phyloP scores from a whole-genome alignment of 2,113 vertebrate species.

The Eurypyga helias region DNA sequence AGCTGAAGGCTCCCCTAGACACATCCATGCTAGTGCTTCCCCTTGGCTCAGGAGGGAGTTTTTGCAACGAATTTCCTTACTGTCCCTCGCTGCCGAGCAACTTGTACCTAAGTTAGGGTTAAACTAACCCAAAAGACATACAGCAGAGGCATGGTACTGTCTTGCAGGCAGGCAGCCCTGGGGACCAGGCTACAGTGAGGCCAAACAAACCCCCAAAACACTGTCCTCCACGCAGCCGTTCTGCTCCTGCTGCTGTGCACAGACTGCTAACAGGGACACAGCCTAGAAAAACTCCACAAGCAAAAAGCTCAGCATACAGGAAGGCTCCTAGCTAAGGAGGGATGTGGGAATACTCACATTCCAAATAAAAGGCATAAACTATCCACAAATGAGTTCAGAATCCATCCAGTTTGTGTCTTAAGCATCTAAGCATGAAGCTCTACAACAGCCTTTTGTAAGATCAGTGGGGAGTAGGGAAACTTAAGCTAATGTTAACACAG shows the following conservation, averaged over 20 bases:
- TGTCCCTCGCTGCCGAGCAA: neutral
- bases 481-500: neutral
- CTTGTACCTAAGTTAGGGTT: neutral
- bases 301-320: neutral
- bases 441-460: neutral
- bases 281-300: neutral
- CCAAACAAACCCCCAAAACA: neutral
- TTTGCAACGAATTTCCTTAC: neutral
- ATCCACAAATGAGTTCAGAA: neutral
- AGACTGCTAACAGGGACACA: neutral
- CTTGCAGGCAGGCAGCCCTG: neutral
- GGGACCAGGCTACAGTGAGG: neutral
- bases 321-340: neutral
- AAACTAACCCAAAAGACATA: neutral
- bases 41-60: neutral
- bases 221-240: neutral
- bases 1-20: neutral
- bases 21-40: accelerated
- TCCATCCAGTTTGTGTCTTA: neutral
- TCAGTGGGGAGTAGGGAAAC: neutral
- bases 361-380: neutral
- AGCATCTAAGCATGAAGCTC: neutral
- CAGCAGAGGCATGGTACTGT: neutral
- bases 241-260: neutral
- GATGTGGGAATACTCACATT: neutral